Evolutionary conservation across 1,140 invertebrate genomes (phyloP).

Genomic region (Drosophila takahashii): DNA sequence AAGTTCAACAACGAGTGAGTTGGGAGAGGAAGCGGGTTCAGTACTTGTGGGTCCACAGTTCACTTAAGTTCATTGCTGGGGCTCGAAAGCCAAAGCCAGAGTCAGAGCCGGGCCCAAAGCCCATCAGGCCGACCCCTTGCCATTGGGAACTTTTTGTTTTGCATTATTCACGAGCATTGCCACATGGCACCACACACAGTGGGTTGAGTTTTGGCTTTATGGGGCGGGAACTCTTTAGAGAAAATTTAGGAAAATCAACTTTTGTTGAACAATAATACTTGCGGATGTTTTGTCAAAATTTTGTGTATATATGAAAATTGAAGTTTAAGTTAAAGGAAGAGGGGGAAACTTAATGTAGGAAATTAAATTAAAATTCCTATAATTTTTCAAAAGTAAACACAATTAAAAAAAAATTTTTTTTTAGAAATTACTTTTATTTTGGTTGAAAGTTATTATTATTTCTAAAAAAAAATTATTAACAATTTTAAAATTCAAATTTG

Average conservation of each 20-base stretch:
- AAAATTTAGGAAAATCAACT: constrained; percentile 10
- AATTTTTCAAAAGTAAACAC: no score
- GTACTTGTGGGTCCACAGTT: constrained; percentile 47
- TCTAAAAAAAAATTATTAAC: no score
- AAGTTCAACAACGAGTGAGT: constrained; percentile 55
- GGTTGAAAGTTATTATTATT: no score
- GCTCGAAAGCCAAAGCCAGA: constrained; percentile 26
- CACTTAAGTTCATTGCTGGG: constrained; percentile 66
- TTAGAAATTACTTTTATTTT: no score
- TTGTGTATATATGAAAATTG: background rate
- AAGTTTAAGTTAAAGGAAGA: background rate
- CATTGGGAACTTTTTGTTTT: constrained; percentile 54
- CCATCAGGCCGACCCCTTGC: constrained; percentile 42
- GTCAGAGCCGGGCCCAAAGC: constrained; percentile 23
- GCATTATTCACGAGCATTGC: constrained; percentile 53
- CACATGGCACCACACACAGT: constrained; percentile 31
- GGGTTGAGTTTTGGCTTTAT: background rate
- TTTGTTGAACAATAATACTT: constrained; percentile 3
- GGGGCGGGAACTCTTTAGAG: constrained; percentile 10
- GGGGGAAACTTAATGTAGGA: no score
- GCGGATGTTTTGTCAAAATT: background rate
- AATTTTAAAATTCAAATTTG: no score
- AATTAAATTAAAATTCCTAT: no score
- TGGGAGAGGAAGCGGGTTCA: constrained; percentile 3
- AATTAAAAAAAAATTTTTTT: no score